Conservation (phyloP, 2,113 vertebrate genomes). For the Rhea americana region DNA sequence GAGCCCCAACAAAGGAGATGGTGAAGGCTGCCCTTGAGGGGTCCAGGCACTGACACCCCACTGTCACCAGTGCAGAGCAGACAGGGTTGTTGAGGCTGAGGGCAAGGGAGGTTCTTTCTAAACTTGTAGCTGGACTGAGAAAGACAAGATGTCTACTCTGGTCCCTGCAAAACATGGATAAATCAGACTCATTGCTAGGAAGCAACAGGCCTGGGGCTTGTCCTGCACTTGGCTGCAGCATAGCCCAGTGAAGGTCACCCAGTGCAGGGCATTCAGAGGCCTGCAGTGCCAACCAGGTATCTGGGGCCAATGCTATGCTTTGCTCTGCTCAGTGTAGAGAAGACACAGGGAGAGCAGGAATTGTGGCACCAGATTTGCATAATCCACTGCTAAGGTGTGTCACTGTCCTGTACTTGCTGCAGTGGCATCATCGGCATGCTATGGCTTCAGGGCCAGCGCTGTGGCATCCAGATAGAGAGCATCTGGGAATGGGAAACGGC, state of each 20-base stretch:
- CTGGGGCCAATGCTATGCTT: background rate
- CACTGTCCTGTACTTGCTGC: background rate
- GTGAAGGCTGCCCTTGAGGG: background rate
- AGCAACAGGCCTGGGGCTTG: background rate
- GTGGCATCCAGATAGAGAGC: background rate
- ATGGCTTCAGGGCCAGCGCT: rapidly evolving
- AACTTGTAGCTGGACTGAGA: background rate
- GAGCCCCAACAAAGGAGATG: background rate
- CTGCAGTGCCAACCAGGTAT: background rate
- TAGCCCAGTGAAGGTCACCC: background rate
- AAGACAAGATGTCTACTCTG: background rate
- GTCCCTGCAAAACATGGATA: background rate
- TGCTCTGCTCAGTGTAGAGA: background rate
- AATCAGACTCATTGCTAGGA: background rate
- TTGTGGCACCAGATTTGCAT: background rate
- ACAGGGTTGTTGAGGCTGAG: background rate
- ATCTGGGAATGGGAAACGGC: background rate
- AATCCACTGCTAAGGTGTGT: background rate
- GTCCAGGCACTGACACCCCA: rapidly evolving
- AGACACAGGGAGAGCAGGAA: background rate
- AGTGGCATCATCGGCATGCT: rapidly evolving
- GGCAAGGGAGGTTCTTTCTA: background rate
- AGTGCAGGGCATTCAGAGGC: background rate
- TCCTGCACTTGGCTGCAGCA: background rate
- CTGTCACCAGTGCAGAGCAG: background rate